A percentile compares a stretch with the other conserved stretches of the same genome.
Evolutionary conservation across 2,113 vertebrate genomes (phyloP).

Genomic region (Gadus chalcogrammus): DNA sequence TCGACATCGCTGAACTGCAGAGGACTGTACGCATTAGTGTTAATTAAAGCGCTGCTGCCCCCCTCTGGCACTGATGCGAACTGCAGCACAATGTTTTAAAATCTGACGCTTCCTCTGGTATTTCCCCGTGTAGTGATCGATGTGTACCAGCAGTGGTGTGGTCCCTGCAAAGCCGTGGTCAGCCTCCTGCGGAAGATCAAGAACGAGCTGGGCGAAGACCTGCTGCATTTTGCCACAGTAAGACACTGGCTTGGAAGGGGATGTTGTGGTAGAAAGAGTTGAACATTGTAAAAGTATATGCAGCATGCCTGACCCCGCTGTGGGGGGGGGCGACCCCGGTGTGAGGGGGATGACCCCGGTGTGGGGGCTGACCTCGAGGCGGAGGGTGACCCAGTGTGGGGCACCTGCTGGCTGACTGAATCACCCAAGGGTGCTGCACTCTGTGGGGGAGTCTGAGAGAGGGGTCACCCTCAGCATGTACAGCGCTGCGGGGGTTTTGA

Average conservation of each 20-base stretch:
- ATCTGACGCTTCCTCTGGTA: background rate
- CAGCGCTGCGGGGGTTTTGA: background rate
- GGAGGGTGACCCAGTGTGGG: no score
- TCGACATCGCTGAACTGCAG: background rate
- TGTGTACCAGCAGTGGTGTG: slow-evolving; percentile 90
- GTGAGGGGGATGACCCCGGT: no score
- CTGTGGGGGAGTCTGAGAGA: no score
- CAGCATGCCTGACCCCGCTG: background rate
- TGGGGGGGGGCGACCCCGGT: no score
- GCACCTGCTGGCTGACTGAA: no score
- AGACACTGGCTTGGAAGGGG: slow-evolving; percentile 40
- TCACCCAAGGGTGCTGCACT: no score
- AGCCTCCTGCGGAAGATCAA: slow-evolving; percentile 89
- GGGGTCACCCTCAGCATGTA: no score
- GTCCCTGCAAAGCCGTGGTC: slow-evolving; percentile 86
- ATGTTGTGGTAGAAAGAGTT: background rate
- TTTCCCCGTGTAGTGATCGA: slow-evolving; percentile 79
- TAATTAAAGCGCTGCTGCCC: slow-evolving; percentile 48
- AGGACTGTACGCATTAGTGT: background rate
- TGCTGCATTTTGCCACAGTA: slow-evolving; percentile 89
- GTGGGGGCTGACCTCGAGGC: no score
- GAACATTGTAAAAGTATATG: background rate
- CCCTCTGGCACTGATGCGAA: slow-evolving; percentile 43
- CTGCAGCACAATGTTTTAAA: slow-evolving; percentile 18
- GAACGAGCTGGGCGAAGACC: slow-evolving; percentile 80